A percentile compares a stretch with the other conserved stretches of the same genome.
phyloP scores from a whole-genome alignment of 1,140 invertebrate genomes.

The Trichonephila clavipes region DNA sequence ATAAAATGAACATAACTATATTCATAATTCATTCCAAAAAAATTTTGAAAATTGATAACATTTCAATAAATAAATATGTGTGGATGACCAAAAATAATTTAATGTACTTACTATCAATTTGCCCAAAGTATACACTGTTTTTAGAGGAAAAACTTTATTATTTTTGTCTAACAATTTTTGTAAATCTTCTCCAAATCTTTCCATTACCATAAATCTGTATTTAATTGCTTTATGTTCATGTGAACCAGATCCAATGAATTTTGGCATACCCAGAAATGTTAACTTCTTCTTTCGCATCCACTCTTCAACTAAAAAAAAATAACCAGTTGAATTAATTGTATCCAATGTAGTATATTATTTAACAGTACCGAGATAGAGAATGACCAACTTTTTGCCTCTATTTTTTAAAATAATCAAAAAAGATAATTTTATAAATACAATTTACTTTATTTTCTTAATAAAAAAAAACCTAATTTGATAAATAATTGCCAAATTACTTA shows the following conservation, averaged over 20 bases:
- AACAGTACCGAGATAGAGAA: too few relatives aligned
- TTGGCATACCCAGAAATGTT: slow-evolving; percentile 91
- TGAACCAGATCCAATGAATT: slow-evolving; percentile 92
- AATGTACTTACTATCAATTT: slow-evolving; percentile 88
- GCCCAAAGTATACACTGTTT: slow-evolving; percentile 90
- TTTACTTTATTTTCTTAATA: too few relatives aligned
- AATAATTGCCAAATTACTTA: too few relatives aligned
- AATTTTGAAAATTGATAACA: too few relatives aligned
- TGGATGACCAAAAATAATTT: not conserved
- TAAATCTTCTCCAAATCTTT: slow-evolving; percentile 92
- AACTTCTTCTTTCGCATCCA: slow-evolving; percentile 87
- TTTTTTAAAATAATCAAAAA: too few relatives aligned
- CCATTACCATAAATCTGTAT: slow-evolving; percentile 95
- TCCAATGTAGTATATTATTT: slow-evolving; percentile 64
- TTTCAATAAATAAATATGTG: too few relatives aligned
- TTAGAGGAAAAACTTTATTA: slow-evolving; percentile 86
- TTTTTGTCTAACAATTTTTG: slow-evolving; percentile 89
- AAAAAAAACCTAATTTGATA: too few relatives aligned
- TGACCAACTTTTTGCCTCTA: too few relatives aligned
- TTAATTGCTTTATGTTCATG: slow-evolving; percentile 83
- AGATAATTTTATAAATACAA: too few relatives aligned
- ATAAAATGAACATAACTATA: too few relatives aligned
- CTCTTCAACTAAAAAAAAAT: slow-evolving; percentile 85
- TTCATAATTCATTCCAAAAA: too few relatives aligned
- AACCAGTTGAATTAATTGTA: not conserved